Evolutionary conservation across 2,888 invertebrate species (phyloP).

Genomic region (Rhamnusium bicolor): DNA sequence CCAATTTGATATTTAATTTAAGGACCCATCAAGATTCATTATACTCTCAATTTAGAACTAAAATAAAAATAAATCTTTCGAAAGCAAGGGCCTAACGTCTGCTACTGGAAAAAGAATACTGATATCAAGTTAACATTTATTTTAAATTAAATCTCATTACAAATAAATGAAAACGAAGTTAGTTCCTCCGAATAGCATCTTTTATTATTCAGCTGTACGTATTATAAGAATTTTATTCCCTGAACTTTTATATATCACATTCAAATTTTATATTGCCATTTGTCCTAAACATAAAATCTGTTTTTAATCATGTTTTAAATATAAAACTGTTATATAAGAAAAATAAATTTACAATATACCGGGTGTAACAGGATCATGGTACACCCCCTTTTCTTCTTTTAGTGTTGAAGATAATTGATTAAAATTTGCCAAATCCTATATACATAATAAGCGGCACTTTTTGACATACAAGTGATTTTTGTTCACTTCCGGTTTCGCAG

Average conservation of each 20-base stretch:
- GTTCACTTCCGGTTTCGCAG: no score
- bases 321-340: no score
- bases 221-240: not conserved
- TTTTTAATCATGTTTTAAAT: no score
- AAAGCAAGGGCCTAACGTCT: not conserved
- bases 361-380: no score
- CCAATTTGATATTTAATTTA: conserved; percentile 10
- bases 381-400: no score
- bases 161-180: not conserved
- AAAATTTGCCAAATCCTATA: no score
- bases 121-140: conserved; percentile 17
- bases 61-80: not conserved
- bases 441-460: no score
- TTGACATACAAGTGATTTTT: no score
- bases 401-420: no score
- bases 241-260: not conserved
- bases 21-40: conserved; percentile 7
- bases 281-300: no score
- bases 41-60: not conserved
- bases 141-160: conserved; percentile 16
- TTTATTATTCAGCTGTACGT: not conserved
- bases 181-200: not conserved
- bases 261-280: not conserved
- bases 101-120: conserved; percentile 2
- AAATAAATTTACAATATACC: no score